Evolutionary conservation across 2,797 vertebrate species (phyloP).

Genomic region (Oreochromis grahami): DNA sequence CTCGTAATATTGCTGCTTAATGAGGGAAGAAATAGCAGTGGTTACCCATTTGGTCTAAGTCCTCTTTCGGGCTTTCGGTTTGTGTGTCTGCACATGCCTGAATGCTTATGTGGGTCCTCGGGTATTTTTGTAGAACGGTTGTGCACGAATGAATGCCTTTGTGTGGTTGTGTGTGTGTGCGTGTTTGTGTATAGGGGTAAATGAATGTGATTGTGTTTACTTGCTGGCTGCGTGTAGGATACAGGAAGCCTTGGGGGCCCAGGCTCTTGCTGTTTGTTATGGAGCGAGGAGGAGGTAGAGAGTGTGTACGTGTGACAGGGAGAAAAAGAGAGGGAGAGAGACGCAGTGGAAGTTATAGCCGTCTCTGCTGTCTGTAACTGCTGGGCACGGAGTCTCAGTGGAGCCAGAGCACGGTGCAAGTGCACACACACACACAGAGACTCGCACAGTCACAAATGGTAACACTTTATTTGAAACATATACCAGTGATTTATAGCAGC

Average conservation of each 20-base stretch:
- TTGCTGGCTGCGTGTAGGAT: conserved; percentile 73
- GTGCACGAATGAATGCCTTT: conserved; percentile 31
- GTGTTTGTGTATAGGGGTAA: conserved; percentile 57
- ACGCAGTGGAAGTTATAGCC: conserved; percentile 61
- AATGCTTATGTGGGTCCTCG: conserved; percentile 1
- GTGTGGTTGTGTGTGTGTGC: conserved; percentile 3
- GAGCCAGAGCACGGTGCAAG: conserved; percentile 63
- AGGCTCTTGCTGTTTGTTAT: conserved; percentile 80
- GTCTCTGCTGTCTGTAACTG: conserved; percentile 82
- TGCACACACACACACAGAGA: neutral
- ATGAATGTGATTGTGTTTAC: conserved; percentile 79
- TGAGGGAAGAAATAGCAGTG: conserved; percentile 61
- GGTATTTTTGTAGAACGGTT: conserved; percentile 39
- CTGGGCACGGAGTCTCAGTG: conserved; percentile 79
- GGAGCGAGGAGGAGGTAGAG: conserved; percentile 72
- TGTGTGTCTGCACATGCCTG: conserved; percentile 27
- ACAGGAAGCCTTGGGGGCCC: conserved; percentile 80
- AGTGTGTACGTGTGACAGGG: conserved; percentile 25
- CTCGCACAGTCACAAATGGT: conserved; percentile 17
- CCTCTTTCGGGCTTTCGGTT: conserved; percentile 14
- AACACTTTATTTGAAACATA: conserved; percentile 57
- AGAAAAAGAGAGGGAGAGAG: conserved; percentile 1
- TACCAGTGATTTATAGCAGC: conserved; percentile 41
- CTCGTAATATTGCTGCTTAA: conserved; percentile 57
- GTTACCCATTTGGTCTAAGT: conserved; percentile 51